A percentile compares a stretch with the other conserved stretches of the same genome.
These are phyloP conservation scores for Drosophila takahashii DNA, from an alignment of 1,140 invertebrate species.

Conservation along the genomic window DNA sequence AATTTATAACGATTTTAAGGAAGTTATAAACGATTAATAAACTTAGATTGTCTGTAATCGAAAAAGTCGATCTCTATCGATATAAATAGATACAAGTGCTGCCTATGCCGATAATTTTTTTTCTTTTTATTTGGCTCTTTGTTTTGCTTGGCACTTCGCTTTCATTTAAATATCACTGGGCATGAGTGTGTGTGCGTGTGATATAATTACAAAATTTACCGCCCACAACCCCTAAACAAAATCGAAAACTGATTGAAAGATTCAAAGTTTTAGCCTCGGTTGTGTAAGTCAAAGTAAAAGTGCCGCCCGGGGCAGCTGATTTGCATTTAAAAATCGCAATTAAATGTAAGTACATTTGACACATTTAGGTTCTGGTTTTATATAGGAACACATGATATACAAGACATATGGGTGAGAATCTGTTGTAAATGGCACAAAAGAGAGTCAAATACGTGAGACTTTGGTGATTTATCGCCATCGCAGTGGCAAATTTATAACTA, in stretches of 20 bases:
- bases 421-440: conserved; percentile 4
- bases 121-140: background rate
- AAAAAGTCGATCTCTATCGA: background rate
- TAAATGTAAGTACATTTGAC: background rate
- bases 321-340: background rate
- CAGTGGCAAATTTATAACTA: background rate
- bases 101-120: conserved; percentile 6
- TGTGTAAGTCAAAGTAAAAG: conserved; percentile 35
- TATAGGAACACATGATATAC: background rate
- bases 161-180: background rate
- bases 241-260: conserved; percentile 1
- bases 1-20: too few species aligned
- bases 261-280: conserved; percentile 24
- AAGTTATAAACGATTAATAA: too few species aligned
- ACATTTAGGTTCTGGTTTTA: background rate
- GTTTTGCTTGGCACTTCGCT: conserved; percentile 25
- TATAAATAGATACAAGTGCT: conserved; percentile 17
- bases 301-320: background rate
- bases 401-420: background rate
- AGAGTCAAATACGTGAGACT: conserved; percentile 26
- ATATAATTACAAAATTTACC: conserved; percentile 33
- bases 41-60: too few species aligned
- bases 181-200: conserved; percentile 4
- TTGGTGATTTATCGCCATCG: background rate
- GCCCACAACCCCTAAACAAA: conserved; percentile 10